Evolutionary conservation across 2,888 invertebrate genomes (phyloP).

Genomic region (Chymomyza procnemis): DNA sequence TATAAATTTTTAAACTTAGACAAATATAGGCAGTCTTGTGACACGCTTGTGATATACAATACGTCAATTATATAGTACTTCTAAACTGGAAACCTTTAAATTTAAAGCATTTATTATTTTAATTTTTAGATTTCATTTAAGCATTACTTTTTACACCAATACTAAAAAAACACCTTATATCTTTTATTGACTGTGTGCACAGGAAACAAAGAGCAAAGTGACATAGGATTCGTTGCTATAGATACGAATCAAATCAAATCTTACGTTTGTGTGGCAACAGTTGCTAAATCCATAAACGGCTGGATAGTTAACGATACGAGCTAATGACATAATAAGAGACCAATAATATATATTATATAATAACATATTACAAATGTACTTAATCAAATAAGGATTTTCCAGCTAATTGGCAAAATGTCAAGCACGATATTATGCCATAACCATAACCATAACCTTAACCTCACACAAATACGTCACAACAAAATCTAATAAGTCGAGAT

Average conservation of each 20-base stretch:
- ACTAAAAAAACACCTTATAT: too few relatives aligned
- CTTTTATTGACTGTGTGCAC: too few relatives aligned
- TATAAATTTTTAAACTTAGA: too few relatives aligned
- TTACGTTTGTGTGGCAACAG: too few relatives aligned
- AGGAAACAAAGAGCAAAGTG: too few relatives aligned
- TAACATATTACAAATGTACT: not conserved
- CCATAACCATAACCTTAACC: not conserved
- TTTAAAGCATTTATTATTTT: too few relatives aligned
- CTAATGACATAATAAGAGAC: not conserved
- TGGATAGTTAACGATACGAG: not conserved
- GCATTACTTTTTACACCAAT: too few relatives aligned
- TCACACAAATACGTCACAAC: not conserved
- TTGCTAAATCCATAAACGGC: not conserved
- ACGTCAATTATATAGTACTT: too few relatives aligned
- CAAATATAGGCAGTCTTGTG: too few relatives aligned
- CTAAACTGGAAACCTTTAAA: too few relatives aligned
- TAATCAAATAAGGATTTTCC: not conserved
- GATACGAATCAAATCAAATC: not conserved
- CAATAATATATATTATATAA: constrained; percentile 1
- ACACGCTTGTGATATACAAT: too few relatives aligned
- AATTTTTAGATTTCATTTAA: too few relatives aligned
- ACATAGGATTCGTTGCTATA: not conserved
- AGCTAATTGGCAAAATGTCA: not conserved
- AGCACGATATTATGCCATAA: not conserved
- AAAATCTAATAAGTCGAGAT: not conserved